These are phyloP conservation scores for Casuarius casuarius DNA, from an alignment of 2,113 vertebrate species.

Conservation along the genomic window DNA sequence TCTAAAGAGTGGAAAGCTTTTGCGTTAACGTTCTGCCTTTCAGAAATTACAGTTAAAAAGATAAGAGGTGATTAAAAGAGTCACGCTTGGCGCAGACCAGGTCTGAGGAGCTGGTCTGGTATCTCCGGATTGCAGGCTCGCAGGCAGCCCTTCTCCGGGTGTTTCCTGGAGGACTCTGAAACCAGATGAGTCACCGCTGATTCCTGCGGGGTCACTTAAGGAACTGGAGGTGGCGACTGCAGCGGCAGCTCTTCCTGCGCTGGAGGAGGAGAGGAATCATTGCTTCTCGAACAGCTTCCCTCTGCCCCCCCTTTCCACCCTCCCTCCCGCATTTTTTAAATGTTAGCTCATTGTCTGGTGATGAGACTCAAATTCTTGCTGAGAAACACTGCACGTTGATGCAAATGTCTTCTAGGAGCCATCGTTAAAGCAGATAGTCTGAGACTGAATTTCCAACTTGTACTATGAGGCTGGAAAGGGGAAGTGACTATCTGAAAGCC, in stretches of 20 bases:
- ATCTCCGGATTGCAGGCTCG: background rate
- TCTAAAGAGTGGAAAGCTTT: background rate
- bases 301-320: background rate
- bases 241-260: background rate
- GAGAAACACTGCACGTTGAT: background rate
- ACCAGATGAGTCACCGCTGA: slow-evolving; percentile 36
- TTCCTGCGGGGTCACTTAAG: background rate
- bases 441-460: background rate
- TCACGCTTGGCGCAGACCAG: background rate
- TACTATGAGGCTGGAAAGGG: background rate
- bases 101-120: background rate
- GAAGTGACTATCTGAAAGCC: background rate
- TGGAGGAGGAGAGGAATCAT: background rate
- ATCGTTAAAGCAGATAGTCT: background rate
- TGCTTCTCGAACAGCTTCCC: background rate
- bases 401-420: background rate
- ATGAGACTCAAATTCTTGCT: background rate
- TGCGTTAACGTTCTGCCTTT: background rate
- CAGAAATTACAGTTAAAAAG: background rate
- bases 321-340: background rate
- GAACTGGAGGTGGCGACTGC: background rate
- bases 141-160: background rate
- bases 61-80: background rate
- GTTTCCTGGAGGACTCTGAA: slow-evolving; percentile 20
- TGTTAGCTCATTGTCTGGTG: background rate